Percentiles rank a stretch among this genome's conserved stretches.
phyloP scores from a whole-genome alignment of 1,140 invertebrate genomes.

The Paraescarpia echinospica region DNA sequence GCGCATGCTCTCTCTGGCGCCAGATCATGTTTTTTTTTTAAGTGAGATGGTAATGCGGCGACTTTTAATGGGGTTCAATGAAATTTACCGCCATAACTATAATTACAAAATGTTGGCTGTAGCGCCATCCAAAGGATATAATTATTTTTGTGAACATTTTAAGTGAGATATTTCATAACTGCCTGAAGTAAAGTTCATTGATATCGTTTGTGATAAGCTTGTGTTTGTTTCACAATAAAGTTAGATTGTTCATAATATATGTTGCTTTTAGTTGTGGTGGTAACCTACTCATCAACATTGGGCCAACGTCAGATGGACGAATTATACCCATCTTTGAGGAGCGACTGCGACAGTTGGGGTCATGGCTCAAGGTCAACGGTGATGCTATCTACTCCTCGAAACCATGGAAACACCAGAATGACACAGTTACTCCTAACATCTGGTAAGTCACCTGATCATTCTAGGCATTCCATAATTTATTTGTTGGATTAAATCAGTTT shows the following conservation, averaged over 20 bases:
- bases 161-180: no score
- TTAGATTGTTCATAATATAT: background rate
- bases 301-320: constrained; percentile 85
- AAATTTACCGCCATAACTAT: no score
- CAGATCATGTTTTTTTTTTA: no score
- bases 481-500: constrained; percentile 6
- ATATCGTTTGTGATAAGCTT: background rate
- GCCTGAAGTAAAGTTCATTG: background rate
- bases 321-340: constrained; percentile 90
- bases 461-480: background rate
- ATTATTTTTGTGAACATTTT: no score
- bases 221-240: background rate
- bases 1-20: no score
- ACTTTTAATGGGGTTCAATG: no score
- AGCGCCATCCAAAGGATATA: no score
- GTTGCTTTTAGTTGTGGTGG: constrained; percentile 73
- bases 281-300: constrained; percentile 87
- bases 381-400: constrained; percentile 83
- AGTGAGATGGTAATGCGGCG: no score
- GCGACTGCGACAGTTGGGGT: constrained; percentile 69
- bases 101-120: no score
- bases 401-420: constrained; percentile 77
- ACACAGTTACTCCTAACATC: constrained; percentile 71
- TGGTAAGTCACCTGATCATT: constrained; percentile 42
- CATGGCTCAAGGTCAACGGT: constrained; percentile 81